These are phyloP conservation scores for Limnephilus auricula DNA, from an alignment of 2,888 invertebrate species.

Conservation along the genomic window DNA sequence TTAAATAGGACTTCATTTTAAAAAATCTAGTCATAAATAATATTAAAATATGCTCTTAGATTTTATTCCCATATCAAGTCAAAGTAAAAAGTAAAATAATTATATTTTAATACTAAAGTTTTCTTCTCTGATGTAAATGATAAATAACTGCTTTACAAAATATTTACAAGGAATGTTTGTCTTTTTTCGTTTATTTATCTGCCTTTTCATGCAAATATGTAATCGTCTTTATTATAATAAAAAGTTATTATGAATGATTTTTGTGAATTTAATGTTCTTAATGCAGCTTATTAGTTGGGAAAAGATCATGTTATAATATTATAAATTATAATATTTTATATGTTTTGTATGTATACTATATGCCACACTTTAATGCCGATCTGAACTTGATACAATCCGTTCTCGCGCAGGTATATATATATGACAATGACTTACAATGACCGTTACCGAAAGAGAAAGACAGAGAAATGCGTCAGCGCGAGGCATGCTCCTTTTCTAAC, in stretches of 20 bases:
- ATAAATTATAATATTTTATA: background rate
- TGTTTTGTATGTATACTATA: background rate
- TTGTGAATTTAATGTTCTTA: background rate
- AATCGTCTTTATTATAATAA: background rate
- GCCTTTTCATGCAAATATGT: background rate
- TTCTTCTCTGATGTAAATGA: background rate
- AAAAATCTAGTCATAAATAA: background rate
- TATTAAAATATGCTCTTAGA: background rate
- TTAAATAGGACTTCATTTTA: background rate
- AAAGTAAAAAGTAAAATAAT: background rate
- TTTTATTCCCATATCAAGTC: constrained; percentile 2
- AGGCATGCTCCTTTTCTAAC: too few relatives aligned
- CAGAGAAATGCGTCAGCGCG: too few relatives aligned
- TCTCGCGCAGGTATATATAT: too few relatives aligned
- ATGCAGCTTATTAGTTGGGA: background rate
- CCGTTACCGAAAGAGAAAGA: too few relatives aligned
- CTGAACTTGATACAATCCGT: too few relatives aligned
- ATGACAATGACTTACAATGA: too few relatives aligned
- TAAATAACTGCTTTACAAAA: background rate
- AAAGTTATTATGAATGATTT: background rate
- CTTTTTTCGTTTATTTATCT: background rate
- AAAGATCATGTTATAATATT: background rate
- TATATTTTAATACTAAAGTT: background rate
- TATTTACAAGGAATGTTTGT: background rate
- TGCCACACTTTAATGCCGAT: too few relatives aligned